Evolutionary conservation across 2,113 vertebrate species (phyloP), one percentile per base, ranked within the genome.

Genomic region (Seriola dumerili): DNA sequence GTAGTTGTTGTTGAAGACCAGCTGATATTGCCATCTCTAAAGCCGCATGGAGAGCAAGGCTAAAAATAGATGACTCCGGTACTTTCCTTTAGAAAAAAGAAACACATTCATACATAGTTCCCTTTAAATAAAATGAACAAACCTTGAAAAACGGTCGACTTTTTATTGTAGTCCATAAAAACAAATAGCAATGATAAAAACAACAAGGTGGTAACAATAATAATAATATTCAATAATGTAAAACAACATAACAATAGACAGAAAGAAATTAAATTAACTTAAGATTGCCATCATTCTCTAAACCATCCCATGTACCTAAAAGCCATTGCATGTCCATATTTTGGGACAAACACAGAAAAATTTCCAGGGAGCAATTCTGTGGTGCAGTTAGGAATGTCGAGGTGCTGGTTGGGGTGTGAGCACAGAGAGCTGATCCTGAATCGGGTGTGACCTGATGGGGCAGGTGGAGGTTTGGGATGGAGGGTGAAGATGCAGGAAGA

Each of bases 111-210:
- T 4, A 16, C 4, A 34, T 5, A 50, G 13, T 21, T 55, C 19
- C 40, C 9, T n/a, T 8, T n/a, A n/a, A 65, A 54, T 42, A 77
- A 34, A 70, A 76, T 4, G 2, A 12, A 71, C 5, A 21, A 69
- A 44, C 38, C 17, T 46, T 67, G 36, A 84, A 17, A 80, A 90
- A 88, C 78, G 44, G 91, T 89, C 80, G 76, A 82, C 75, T 70
- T 92, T 94, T 95, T 93, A 93, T 92, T 93, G 86, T 86, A 88
- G 88, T 88, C 79, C 84, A 92, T 91, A 94, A 91, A 93, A 95
- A 93, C 89, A 88, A 92, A 92, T 88, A 91, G 76, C 80, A 82
- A 93, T 84, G 84, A 91, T 92, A 92, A 92, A 92, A 94, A 93
- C 91, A 92, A 91, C 85, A 82, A 91, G 74, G 88, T 84, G 86